These are phyloP conservation scores for Oreochromis niloticus DNA, from an alignment of 2,113 vertebrate genomes.

Conservation along the genomic window DNA sequence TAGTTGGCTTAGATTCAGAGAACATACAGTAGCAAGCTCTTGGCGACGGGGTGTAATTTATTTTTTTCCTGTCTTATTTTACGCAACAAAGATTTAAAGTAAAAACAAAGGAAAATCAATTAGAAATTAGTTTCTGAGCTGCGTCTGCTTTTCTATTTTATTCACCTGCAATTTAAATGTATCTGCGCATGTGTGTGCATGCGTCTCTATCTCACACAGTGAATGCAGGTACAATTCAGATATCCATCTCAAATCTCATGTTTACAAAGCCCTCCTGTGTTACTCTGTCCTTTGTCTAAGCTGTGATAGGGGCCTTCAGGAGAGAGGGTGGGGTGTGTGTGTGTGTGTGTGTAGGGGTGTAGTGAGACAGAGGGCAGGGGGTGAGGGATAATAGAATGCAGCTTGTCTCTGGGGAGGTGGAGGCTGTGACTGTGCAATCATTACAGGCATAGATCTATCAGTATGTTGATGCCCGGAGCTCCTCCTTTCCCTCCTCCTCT, in stretches of 20 bases:
- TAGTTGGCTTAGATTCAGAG: neutral
- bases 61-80: neutral
- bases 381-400: slow-evolving; percentile 67
- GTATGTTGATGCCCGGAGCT: slow-evolving; percentile 54
- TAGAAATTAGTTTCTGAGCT: rapidly evolving
- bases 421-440: slow-evolving; percentile 75
- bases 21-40: neutral
- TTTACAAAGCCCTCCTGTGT: slow-evolving; percentile 44
- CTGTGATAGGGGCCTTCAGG: neutral
- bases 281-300: slow-evolving; percentile 54
- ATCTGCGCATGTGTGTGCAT: neutral
- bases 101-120: neutral
- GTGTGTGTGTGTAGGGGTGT: neutral
- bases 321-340: neutral
- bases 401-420: slow-evolving; percentile 56
- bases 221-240: slow-evolving; percentile 21
- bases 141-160: neutral
- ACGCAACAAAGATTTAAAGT: neutral
- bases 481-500: slow-evolving; percentile 20
- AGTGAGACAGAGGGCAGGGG: slow-evolving; percentile 31
- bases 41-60: neutral
- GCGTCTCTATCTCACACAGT: neutral
- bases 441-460: slow-evolving; percentile 72
- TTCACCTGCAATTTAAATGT: neutral
- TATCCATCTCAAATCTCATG: slow-evolving; percentile 25